These are phyloP conservation scores for Calephelis perditalis DNA, from an alignment of 2,888 invertebrate genomes.

Conservation along the genomic window DNA sequence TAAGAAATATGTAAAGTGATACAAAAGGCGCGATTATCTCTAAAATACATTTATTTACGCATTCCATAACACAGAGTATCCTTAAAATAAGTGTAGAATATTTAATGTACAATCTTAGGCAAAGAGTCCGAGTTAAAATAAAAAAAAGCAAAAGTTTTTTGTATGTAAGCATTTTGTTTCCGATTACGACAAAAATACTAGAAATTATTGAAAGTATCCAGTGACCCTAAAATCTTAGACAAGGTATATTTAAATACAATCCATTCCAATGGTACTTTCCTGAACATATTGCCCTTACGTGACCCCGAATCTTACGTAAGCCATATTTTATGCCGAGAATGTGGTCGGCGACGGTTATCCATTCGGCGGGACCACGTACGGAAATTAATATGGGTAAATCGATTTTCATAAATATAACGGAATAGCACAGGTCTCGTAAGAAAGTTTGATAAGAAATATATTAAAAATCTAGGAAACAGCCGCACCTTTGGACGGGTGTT, in stretches of 20 bases:
- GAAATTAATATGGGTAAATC: slow-evolving; percentile 49
- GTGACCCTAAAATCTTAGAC: background rate
- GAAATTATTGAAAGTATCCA: background rate
- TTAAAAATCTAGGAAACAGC: too few species aligned
- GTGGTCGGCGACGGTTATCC: slow-evolving; percentile 31
- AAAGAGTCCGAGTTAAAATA: too few species aligned
- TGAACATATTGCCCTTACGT: background rate
- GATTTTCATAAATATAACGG: slow-evolving; percentile 34
- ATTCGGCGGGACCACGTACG: slow-evolving; percentile 43
- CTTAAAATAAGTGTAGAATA: too few species aligned
- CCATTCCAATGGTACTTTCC: background rate
- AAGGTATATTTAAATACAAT: background rate
- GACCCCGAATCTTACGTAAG: background rate
- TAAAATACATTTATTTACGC: too few species aligned
- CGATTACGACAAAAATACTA: too few species aligned
- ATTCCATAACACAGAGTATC: too few species aligned
- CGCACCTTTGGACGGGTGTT: too few species aligned
- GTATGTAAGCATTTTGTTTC: too few species aligned
- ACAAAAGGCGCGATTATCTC: too few species aligned
- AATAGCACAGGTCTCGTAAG: slow-evolving; percentile 21
- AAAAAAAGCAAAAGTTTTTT: too few species aligned
- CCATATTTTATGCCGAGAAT: slow-evolving; percentile 34
- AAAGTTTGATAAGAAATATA: slow-evolving; percentile 2
- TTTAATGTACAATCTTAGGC: too few species aligned
- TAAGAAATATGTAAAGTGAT: too few species aligned